phyloP scores from a whole-genome alignment of 2,797 vertebrate genomes.

The Denticeps clupeoides region DNA sequence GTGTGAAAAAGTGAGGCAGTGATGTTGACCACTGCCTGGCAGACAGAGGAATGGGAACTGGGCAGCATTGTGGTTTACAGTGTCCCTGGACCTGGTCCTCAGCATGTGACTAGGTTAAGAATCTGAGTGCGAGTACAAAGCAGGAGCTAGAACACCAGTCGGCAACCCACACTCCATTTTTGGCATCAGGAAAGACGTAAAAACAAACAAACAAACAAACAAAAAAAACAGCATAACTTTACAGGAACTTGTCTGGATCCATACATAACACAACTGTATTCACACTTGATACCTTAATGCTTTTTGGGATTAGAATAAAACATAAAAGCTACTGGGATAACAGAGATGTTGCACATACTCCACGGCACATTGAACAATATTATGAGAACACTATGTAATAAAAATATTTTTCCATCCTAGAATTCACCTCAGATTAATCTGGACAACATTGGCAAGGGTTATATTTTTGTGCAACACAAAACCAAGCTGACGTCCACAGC shows the following conservation, averaged over 20 bases:
- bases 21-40: not conserved
- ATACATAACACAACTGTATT: slow-evolving; percentile 14
- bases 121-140: too few relatives aligned
- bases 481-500: slow-evolving; percentile 40
- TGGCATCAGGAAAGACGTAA: slow-evolving; percentile 58
- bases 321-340: slow-evolving; percentile 18
- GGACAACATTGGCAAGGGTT: slow-evolving; percentile 37
- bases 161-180: slow-evolving; percentile 36
- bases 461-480: slow-evolving; percentile 53
- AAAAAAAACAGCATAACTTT: slow-evolving; percentile 28
- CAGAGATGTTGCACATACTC: slow-evolving; percentile 20
- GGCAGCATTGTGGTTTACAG: slow-evolving; percentile 33
- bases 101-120: slow-evolving; percentile 39
- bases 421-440: slow-evolving; percentile 37
- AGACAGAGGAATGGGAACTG: slow-evolving; percentile 21
- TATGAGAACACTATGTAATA: slow-evolving; percentile 6
- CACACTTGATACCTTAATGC: slow-evolving; percentile 23
- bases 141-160: not conserved
- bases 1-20: not conserved
- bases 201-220: slow-evolving; percentile 25
- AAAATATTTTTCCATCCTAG: slow-evolving; percentile 21
- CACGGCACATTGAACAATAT: slow-evolving; percentile 24
- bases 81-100: slow-evolving; percentile 32
- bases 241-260: slow-evolving; percentile 36
- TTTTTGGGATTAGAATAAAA: slow-evolving; percentile 32